Evolutionary conservation across 2,888 invertebrate genomes (phyloP).

Genomic region (Aphidoletes aphidimyza): DNA sequence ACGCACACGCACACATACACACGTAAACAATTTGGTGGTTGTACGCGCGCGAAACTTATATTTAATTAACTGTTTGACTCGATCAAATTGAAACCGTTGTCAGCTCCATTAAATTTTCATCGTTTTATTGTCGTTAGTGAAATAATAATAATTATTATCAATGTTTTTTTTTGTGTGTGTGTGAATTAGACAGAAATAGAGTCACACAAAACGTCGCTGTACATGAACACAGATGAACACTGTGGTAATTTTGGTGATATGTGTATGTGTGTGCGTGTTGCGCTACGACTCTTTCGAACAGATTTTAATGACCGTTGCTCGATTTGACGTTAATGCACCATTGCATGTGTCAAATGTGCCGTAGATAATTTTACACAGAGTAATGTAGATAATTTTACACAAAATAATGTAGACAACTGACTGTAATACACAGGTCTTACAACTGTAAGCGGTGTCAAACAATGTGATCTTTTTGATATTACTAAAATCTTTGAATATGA

Average conservation of each 20-base stretch:
- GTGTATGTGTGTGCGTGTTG: too few species aligned
- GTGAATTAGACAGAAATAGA: background rate
- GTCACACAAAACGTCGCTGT: background rate
- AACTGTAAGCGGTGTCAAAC: too few species aligned
- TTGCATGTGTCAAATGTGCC: constrained; percentile 25
- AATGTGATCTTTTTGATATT: too few species aligned
- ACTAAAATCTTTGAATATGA: too few species aligned
- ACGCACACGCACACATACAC: too few species aligned
- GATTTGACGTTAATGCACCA: constrained; percentile 31
- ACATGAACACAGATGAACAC: too few species aligned
- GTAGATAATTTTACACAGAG: background rate
- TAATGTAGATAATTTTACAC: background rate
- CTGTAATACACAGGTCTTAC: too few species aligned
- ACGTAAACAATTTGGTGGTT: too few species aligned
- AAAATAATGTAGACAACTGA: background rate
- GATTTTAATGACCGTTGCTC: background rate
- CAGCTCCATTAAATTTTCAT: background rate
- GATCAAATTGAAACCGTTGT: constrained; percentile 8
- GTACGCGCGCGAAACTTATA: background rate
- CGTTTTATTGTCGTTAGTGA: constrained; percentile 8
- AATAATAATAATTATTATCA: background rate
- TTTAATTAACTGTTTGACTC: background rate
- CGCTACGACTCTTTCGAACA: too few species aligned
- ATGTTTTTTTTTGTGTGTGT: background rate
- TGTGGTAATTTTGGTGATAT: too few species aligned